Percentiles rank a stretch among this genome's conserved stretches.
phyloP scores from a whole-genome alignment of 1,140 invertebrate species.

The Drosophila sulfurigaster region DNA sequence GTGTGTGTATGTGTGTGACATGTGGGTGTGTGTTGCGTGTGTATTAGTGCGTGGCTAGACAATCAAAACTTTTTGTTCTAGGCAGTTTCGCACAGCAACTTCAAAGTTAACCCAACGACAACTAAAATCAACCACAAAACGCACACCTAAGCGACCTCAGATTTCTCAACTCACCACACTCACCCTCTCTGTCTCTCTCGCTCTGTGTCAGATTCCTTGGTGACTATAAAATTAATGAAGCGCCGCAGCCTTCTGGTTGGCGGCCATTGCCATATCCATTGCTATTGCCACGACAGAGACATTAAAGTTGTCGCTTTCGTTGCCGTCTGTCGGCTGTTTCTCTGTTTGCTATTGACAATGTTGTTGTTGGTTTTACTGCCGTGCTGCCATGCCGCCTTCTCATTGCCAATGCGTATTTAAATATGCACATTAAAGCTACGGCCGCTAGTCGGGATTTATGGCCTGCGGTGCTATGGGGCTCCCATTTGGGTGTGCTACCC shows the following conservation, averaged over 20 bases:
- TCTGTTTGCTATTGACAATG: constrained; percentile 21
- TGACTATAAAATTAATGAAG: constrained; percentile 82
- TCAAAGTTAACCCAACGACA: constrained; percentile 68
- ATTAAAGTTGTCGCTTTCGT: constrained; percentile 68
- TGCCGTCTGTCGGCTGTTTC: constrained; percentile 45
- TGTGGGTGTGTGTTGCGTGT: constrained; percentile 27
- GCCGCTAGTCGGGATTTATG: constrained; percentile 44
- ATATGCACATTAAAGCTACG: constrained; percentile 72
- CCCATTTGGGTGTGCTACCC: constrained; percentile 1
- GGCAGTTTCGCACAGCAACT: constrained; percentile 47
- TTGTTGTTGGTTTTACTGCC: constrained; percentile 21
- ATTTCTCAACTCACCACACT: constrained; percentile 19
- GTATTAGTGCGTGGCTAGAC: constrained; percentile 70
- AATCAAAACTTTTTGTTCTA: constrained; percentile 77
- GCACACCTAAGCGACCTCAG: constrained; percentile 37
- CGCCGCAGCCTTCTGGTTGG: constrained; percentile 55
- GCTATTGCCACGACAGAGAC: constrained; percentile 62
- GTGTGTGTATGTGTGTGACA: constrained; percentile 30
- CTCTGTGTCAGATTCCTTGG: constrained; percentile 1
- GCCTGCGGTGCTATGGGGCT: constrained; percentile 18
- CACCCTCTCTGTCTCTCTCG: neutral
- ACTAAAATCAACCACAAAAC: constrained; percentile 49
- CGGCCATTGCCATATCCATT: constrained; percentile 25
- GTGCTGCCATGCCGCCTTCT: constrained; percentile 29
- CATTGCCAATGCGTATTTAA: constrained; percentile 76